Evolutionary conservation across 2,113 vertebrate species (phyloP), one percentile per base, ranked within the genome.

Genomic region (Geococcyx californianus): DNA sequence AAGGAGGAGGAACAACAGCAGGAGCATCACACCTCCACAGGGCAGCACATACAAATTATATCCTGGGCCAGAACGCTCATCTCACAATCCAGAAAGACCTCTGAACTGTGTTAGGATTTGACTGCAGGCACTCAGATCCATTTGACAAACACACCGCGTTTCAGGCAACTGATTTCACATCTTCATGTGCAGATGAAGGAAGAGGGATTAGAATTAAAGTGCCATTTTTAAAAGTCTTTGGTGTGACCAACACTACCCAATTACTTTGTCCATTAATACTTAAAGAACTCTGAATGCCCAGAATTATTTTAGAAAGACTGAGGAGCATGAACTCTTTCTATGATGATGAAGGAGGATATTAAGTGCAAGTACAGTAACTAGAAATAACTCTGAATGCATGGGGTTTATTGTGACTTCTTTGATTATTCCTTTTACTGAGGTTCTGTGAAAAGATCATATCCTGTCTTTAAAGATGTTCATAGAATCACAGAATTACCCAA

Each of bases 141-240:
- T 11, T 8, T 0, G 1, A 54, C 14, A 20, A 49, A 45, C 42
- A 11, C 5, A 0, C 1, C 2, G 67, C 0, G 0, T 24, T 21
- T 49, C 58, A 13, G 14, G 20, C 19, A 75, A 5, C n/a, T 6
- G 7, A 25, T 75, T 49, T 28, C 75, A 79, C 23, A 4, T 31
- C 56, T 44, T 40, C 2, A 8, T 0, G 3, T 0, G 4, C 5
- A 5, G 0, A 26, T 38, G 31, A 34, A 68, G 87, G 31, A 34
- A 68, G 87, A 0, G 5, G 63, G 64, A 47, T 44, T 26, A 38
- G 23, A 38, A 33, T 60, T 9, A 16, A 70, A 70, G n/a, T 5
- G 7, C 20, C 16, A 23, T 34, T 67, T 87, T 63, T 13, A 33
- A 45, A 72, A 80, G 54, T 38, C 24, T 36, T 56, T 0, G 1